A percentile compares a stretch with the other conserved stretches of the same genome.
Evolutionary conservation across 2,113 vertebrate species (phyloP).

Genomic region (Cheirogaleus medius): DNA sequence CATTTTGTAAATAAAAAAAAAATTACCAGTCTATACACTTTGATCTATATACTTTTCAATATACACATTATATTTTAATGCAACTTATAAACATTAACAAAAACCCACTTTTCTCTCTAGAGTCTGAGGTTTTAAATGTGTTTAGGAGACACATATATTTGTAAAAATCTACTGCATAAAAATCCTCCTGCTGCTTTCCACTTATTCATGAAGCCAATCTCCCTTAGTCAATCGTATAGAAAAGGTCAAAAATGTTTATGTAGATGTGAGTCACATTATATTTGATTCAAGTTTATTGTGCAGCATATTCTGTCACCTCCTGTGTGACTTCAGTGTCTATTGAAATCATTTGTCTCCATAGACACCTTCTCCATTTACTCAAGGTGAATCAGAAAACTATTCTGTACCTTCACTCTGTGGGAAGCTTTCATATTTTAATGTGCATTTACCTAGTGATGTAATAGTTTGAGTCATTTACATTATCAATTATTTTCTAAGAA

Average conservation of each 20-base stretch:
- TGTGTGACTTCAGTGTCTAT: not conserved
- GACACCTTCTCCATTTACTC: not conserved
- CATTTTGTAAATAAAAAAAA: not conserved
- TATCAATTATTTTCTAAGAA: not conserved
- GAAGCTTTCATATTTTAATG: not conserved
- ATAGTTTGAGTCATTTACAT: not conserved
- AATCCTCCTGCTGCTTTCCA: not conserved
- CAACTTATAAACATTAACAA: not conserved
- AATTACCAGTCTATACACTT: not conserved
- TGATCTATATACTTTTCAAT: not conserved
- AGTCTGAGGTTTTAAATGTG: not conserved
- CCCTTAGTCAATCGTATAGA: not conserved
- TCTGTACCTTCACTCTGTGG: not conserved
- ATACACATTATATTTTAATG: not conserved
- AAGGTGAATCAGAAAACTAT: not conserved
- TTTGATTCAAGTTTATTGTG: not conserved
- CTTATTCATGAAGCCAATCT: not conserved
- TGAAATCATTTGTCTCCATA: not conserved
- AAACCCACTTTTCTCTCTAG: not conserved
- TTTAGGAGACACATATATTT: not conserved
- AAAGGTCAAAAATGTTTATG: not conserved
- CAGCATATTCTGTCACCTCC: not conserved
- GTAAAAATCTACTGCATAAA: not conserved
- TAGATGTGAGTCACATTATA: not conserved
- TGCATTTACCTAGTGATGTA: not conserved